Percentiles rank a stretch among this genome's conserved stretches.
These are phyloP conservation scores for Cromileptes altivelis DNA, from an alignment of 2,113 vertebrate species.

Conservation along the genomic window DNA sequence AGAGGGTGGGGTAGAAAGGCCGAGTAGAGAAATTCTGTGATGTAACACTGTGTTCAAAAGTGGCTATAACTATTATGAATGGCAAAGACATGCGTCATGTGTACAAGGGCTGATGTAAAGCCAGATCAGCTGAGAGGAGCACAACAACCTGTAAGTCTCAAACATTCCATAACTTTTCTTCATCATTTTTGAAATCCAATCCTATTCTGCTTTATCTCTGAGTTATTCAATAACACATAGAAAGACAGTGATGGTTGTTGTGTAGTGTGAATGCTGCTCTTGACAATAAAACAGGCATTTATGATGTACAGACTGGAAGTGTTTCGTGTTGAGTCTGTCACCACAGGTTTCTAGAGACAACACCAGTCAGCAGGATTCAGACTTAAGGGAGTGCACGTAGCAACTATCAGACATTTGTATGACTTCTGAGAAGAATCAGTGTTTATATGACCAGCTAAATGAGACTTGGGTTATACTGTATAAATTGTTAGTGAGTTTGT, in stretches of 20 bases:
- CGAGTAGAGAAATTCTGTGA: slow-evolving; percentile 32
- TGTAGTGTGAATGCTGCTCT: not conserved
- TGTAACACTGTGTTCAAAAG: not conserved
- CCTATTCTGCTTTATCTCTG: not conserved
- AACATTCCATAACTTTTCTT: not conserved
- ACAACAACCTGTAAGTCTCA: not conserved
- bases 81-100: not conserved
- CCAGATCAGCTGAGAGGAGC: slow-evolving; percentile 12
- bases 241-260: not conserved
- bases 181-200: not conserved
- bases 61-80: slow-evolving; percentile 14
- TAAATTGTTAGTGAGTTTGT: no score
- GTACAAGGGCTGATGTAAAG: not conserved
- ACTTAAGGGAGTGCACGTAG: not conserved
- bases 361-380: not conserved
- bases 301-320: not conserved
- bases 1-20: slow-evolving; percentile 32
- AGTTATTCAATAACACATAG: not conserved
- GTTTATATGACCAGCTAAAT: no score
- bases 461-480: no score
- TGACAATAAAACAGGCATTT: not conserved
- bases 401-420: not conserved
- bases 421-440: no score
- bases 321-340: not conserved
- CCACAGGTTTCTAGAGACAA: slow-evolving; percentile 1